Conservation (phyloP, 1,140 invertebrate species). For the Megathymus violae region DNA sequence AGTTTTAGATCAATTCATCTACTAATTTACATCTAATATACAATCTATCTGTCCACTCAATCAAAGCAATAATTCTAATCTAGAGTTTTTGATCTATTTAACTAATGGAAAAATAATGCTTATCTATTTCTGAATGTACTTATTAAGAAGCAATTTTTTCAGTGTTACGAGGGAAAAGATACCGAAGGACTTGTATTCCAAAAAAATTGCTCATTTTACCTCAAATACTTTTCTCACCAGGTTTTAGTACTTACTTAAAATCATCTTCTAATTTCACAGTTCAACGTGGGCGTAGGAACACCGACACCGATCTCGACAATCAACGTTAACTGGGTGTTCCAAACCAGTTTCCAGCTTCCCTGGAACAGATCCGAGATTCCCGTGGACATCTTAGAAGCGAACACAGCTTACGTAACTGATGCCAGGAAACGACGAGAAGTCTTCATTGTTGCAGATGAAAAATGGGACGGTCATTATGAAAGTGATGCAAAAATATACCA, state of each 20-base stretch:
- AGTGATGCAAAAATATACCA: conserved; percentile 65
- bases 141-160: too few species aligned
- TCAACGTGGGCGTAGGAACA: conserved; percentile 68
- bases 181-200: too few species aligned
- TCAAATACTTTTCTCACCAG: too few species aligned
- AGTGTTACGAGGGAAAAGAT: too few species aligned
- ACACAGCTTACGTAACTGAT: conserved; percentile 60
- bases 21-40: too few species aligned
- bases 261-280: conserved; percentile 53
- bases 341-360: conserved; percentile 77
- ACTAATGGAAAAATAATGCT: too few species aligned
- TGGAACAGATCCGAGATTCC: conserved; percentile 75
- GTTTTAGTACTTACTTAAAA: background rate
- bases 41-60: too few species aligned
- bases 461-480: conserved; percentile 47
- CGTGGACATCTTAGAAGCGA: conserved; percentile 63
- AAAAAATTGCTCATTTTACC: too few species aligned
- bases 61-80: too few species aligned
- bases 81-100: too few species aligned
- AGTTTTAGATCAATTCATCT: background rate
- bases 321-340: conserved; percentile 73
- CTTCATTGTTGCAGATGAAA: background rate
- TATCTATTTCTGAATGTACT: too few species aligned
- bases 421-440: conserved; percentile 59
- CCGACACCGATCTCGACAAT: conserved; percentile 60